A percentile compares a stretch with the other conserved stretches of the same genome.
Evolutionary conservation across 2,888 invertebrate genomes (phyloP).

Genomic region (Phalera bucephala): DNA sequence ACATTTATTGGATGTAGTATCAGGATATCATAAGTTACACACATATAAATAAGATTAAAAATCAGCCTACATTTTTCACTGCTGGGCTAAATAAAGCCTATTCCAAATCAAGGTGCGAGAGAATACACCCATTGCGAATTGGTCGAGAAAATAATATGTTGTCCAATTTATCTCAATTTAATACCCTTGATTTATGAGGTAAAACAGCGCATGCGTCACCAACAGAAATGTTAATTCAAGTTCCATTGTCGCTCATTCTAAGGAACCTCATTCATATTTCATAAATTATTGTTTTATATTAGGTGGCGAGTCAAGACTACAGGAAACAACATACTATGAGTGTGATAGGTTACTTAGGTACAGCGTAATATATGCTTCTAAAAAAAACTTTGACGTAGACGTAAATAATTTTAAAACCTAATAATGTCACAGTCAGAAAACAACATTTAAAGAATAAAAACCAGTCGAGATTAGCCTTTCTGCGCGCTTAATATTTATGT

Average conservation of each 20-base stretch:
- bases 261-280: constrained; percentile 71
- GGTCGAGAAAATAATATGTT: too few relatives aligned
- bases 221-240: constrained; percentile 38
- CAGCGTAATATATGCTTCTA: too few relatives aligned
- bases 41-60: too few relatives aligned
- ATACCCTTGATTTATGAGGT: constrained; percentile 23
- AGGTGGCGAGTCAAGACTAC: constrained; percentile 16
- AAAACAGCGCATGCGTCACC: constrained; percentile 31
- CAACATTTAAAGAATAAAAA: constrained; percentile 12
- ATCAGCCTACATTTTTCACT: too few relatives aligned
- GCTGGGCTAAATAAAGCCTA: too few relatives aligned
- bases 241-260: constrained; percentile 49
- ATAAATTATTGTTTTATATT: constrained; percentile 54
- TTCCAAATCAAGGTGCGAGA: too few relatives aligned
- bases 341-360: too few relatives aligned
- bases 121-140: too few relatives aligned
- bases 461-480: constrained; percentile 21
- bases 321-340: constrained; percentile 35
- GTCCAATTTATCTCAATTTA: constrained; percentile 17
- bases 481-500: constrained; percentile 11
- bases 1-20: too few relatives aligned
- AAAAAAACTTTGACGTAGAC: background rate
- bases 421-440: background rate
- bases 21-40: too few relatives aligned
- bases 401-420: background rate